A percentile compares a stretch with the other conserved stretches of the same genome.
Evolutionary conservation across 2,113 vertebrate species (phyloP).

Genomic region (Tichodroma muraria): DNA sequence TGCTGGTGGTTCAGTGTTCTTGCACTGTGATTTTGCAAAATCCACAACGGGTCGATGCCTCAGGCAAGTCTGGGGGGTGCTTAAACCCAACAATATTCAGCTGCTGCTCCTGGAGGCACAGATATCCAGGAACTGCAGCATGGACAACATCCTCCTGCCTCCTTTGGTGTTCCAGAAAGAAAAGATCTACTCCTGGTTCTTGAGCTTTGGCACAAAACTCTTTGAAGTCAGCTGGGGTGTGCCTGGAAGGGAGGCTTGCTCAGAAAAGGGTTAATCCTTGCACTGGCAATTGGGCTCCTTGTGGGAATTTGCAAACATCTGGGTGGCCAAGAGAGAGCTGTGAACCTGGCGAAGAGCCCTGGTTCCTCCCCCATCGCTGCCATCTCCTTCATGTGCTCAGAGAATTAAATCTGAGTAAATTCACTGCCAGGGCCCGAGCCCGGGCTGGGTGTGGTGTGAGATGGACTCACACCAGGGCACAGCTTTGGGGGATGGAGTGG

Average conservation of each 20-base stretch:
- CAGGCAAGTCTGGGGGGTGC: not conserved
- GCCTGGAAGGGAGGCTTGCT: not conserved
- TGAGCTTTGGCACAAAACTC: not conserved
- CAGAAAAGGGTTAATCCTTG: not conserved
- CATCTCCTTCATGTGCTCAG: fast-evolving
- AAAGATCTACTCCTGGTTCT: not conserved
- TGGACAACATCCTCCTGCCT: not conserved
- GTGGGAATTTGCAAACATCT: not conserved
- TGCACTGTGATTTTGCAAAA: not conserved
- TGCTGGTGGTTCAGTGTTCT: not conserved
- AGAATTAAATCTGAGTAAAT: not conserved
- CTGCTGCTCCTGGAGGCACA: not conserved
- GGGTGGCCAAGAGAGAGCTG: not conserved
- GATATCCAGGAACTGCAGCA: not conserved
- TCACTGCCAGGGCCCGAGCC: fast-evolving
- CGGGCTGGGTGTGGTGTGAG: fast-evolving
- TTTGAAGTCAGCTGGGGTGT: not conserved
- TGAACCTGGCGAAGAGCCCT: not conserved
- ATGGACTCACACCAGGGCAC: not conserved
- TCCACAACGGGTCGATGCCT: fast-evolving
- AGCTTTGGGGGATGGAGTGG: not conserved
- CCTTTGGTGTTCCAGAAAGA: not conserved
- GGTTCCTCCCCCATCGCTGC: fast-evolving
- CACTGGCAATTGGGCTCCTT: not conserved
- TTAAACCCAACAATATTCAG: not conserved